Percentiles rank a stretch among this genome's conserved stretches.
These are phyloP conservation scores for Oncorhynchus clarkii DNA, from an alignment of 2,113 vertebrate genomes.

Conservation along the genomic window DNA sequence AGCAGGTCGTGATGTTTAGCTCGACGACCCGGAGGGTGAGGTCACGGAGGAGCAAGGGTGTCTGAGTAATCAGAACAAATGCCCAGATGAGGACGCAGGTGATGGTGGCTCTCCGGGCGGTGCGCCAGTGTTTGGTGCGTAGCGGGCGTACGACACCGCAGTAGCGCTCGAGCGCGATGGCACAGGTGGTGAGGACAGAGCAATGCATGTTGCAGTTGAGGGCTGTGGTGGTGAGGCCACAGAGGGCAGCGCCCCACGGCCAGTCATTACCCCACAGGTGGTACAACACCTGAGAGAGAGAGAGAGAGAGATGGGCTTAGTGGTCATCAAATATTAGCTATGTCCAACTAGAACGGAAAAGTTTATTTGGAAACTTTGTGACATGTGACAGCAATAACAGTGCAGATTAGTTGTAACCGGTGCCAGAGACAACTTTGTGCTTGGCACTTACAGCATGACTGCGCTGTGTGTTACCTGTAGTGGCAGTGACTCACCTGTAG, in stretches of 20 bases:
- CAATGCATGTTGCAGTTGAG: constrained; percentile 47
- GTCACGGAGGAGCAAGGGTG: constrained; percentile 24
- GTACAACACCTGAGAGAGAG: constrained; percentile 17
- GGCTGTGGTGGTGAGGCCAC: constrained; percentile 1
- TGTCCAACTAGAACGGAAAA: no score
- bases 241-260: not conserved
- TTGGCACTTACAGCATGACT: no score
- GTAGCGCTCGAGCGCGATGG: constrained; percentile 39
- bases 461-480: not conserved
- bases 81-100: constrained; percentile 24
- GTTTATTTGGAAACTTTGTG: no score
- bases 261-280: constrained; percentile 18
- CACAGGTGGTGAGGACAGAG: constrained; percentile 37
- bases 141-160: constrained; percentile 26
- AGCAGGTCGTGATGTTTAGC: constrained; percentile 32
- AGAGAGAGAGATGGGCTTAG: no score
- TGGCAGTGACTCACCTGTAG: constrained; percentile 29
- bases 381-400: no score
- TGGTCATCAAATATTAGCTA: no score
- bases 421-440: no score
- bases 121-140: constrained; percentile 4
- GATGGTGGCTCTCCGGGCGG: constrained; percentile 7
- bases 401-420: no score
- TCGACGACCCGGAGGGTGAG: not conserved
- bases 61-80: constrained; percentile 33